Conservation (phyloP, 1,140 invertebrate genomes). For the Bathynomus jamesi region DNA sequence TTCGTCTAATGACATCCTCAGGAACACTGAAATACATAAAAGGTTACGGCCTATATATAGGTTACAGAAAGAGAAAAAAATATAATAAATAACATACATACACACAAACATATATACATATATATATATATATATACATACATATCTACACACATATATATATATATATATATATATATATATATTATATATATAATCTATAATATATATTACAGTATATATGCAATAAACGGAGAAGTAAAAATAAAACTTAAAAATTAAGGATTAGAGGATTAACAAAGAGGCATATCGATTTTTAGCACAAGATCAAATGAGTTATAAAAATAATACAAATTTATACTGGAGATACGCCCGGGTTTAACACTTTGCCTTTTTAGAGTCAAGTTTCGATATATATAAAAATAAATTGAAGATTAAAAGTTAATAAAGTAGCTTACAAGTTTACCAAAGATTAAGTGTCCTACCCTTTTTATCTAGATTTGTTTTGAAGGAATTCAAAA, state of each 20-base stretch:
- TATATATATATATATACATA: constrained; percentile 4
- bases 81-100: too few species aligned
- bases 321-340: not conserved
- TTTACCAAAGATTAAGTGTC: too few species aligned
- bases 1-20: too few species aligned
- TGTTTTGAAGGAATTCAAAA: too few species aligned
- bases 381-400: too few species aligned
- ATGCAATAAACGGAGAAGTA: not conserved
- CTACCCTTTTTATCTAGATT: too few species aligned
- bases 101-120: constrained; percentile 1
- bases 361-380: too few species aligned
- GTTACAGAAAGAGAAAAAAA: too few species aligned
- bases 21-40: too few species aligned
- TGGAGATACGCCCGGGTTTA: not conserved
- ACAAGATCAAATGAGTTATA: not conserved
- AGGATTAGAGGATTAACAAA: not conserved
- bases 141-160: constrained; percentile 8
- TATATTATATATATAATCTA: constrained; percentile 2
- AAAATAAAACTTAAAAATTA: not conserved
- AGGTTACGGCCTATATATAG: too few species aligned
- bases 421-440: too few species aligned
- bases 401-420: too few species aligned
- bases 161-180: constrained; percentile 13
- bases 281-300: not conserved
- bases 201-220: not conserved